Percentiles rank a stretch among this genome's conserved stretches.
These are phyloP conservation scores for Tupiocoris notatus DNA, from an alignment of 2,888 invertebrate genomes.

Conservation along the genomic window DNA sequence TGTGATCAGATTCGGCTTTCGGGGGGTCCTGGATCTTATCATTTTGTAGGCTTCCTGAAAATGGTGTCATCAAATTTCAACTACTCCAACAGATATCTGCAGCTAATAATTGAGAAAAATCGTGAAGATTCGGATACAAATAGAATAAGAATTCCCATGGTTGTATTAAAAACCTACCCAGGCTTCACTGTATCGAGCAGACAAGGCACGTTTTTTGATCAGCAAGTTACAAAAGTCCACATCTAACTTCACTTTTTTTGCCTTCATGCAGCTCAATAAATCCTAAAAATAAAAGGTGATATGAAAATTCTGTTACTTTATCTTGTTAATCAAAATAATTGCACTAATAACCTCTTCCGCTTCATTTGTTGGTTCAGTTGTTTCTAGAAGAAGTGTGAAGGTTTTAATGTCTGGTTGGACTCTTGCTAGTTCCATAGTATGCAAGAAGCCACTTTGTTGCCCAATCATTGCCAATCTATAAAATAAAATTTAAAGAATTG, in stretches of 20 bases:
- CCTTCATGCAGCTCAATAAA: constrained; percentile 61
- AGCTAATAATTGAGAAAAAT: not conserved
- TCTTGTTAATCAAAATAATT: not conserved
- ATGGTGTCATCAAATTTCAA: too few species aligned
- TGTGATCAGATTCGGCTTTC: constrained; percentile 71
- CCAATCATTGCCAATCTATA: constrained; percentile 71
- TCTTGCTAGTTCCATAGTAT: constrained; percentile 67
- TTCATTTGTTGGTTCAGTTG: constrained; percentile 64
- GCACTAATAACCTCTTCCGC: constrained; percentile 72
- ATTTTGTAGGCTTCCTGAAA: not conserved
- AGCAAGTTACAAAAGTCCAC: constrained; percentile 82
- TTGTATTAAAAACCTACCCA: constrained; percentile 58
- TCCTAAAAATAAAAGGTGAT: not conserved
- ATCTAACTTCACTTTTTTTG: constrained; percentile 65
- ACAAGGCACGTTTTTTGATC: constrained; percentile 73
- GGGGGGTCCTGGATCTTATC: not conserved
- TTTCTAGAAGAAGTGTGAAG: constrained; percentile 71
- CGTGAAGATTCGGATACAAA: constrained; percentile 7
- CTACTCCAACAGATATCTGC: too few species aligned
- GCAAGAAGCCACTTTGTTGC: constrained; percentile 71
- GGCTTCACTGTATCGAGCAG: constrained; percentile 64
- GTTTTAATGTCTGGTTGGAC: constrained; percentile 76
- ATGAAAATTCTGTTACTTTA: not conserved
- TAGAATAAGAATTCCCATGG: not conserved
- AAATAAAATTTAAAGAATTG: too few species aligned